Evolutionary conservation across 2,888 invertebrate genomes (phyloP).

Genomic region (Stenolophus ochropezus): DNA sequence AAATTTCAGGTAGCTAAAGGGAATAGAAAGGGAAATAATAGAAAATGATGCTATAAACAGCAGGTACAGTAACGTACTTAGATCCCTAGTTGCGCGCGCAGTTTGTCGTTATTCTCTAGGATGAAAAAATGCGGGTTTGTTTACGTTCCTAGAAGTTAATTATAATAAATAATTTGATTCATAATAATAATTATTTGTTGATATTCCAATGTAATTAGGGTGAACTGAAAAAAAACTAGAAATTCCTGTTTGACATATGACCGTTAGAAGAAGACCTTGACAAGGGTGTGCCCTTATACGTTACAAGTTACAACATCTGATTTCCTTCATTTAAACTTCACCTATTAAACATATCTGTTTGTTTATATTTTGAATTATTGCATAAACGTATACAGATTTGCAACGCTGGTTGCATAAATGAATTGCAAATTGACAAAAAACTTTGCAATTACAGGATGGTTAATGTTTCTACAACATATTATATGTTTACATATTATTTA

Average conservation of each 20-base stretch:
- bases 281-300: slow-evolving; percentile 26
- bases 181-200: neutral
- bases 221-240: neutral
- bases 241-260: slow-evolving; percentile 6
- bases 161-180: neutral
- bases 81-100: slow-evolving; percentile 29
- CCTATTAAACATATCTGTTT: neutral
- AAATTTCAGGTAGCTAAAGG: slow-evolving; percentile 12
- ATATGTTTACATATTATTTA: neutral
- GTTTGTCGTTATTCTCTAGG: slow-evolving; percentile 17
- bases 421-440: neutral
- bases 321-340: neutral
- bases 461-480: neutral
- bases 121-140: neutral
- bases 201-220: neutral
- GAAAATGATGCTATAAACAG: slow-evolving; percentile 27
- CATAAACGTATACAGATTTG: slow-evolving; percentile 5
- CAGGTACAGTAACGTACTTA: slow-evolving; percentile 41
- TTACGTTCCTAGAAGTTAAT: slow-evolving; percentile 2
- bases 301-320: slow-evolving; percentile 13
- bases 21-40: slow-evolving; percentile 12
- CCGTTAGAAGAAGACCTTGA: slow-evolving; percentile 30
- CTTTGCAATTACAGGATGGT: neutral
- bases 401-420: slow-evolving; percentile 26
- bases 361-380: neutral